Conservation (phyloP, 2,113 vertebrate genomes). For the Garra rufa region DNA sequence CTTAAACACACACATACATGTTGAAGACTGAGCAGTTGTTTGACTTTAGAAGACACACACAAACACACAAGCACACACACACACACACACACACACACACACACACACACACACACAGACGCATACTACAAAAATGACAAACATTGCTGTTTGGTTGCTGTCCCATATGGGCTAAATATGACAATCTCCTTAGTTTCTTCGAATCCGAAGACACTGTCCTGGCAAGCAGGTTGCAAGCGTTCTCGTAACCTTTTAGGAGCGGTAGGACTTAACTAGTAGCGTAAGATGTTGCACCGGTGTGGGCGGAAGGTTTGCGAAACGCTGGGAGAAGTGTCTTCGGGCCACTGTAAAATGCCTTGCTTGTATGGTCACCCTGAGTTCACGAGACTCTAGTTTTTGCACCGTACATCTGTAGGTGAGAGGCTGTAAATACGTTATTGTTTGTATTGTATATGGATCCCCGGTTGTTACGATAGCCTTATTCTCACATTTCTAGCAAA, state of each 20-base stretch:
- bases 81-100: too few relatives aligned
- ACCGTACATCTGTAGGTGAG: slow-evolving; percentile 93
- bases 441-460: slow-evolving; percentile 96
- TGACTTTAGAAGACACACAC: slow-evolving; percentile 48
- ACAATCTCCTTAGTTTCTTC: slow-evolving; percentile 98
- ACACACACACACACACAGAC: too few relatives aligned
- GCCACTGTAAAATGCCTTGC: slow-evolving; percentile 98
- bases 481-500: slow-evolving; percentile 97
- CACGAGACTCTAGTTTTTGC: slow-evolving; percentile 92
- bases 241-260: slow-evolving; percentile 49
- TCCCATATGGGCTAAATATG: slow-evolving; percentile 92
- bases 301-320: slow-evolving; percentile 60
- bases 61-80: slow-evolving; percentile 18
- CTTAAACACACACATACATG: slow-evolving; percentile 24
- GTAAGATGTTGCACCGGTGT: slow-evolving; percentile 46
- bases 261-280: slow-evolving; percentile 39
- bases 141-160: slow-evolving; percentile 85
- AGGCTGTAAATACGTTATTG: slow-evolving; percentile 98
- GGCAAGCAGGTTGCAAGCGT: slow-evolving; percentile 68
- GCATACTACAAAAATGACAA: too few relatives aligned
- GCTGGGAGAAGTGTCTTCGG: slow-evolving; percentile 73
- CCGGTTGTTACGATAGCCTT: slow-evolving; percentile 99
- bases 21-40: slow-evolving; percentile 73
- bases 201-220: slow-evolving; percentile 84
- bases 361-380: slow-evolving; percentile 90